Conservation (phyloP, 2,113 vertebrate species). For the Gobio gobio region DNA sequence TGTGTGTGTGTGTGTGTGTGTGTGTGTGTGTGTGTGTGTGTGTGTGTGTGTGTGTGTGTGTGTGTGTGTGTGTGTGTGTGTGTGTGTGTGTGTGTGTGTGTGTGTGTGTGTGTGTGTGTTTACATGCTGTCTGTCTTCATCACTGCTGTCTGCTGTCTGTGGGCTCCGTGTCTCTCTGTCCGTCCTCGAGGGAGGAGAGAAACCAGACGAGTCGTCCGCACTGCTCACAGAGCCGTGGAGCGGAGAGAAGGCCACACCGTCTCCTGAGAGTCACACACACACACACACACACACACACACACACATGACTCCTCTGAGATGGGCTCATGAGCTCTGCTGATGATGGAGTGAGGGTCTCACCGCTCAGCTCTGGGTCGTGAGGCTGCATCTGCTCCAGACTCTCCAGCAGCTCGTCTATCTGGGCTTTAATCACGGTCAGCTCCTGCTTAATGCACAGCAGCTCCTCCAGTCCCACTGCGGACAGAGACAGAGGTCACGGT, state of each 20-base stretch:
- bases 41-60: no score
- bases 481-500: no score
- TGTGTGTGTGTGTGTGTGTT: neutral
- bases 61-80: no score
- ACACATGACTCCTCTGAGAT: neutral
- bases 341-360: conserved; percentile 48
- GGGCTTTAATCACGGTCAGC: conserved; percentile 82
- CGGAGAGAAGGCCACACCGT: conserved; percentile 59
- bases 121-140: conserved; percentile 64
- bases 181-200: conserved; percentile 37
- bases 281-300: no score
- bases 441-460: conserved; percentile 78
- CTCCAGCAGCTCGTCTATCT: conserved; percentile 82
- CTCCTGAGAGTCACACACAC: conserved; percentile 38
- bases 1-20: no score
- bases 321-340: neutral
- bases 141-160: conserved; percentile 65
- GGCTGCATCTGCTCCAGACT: conserved; percentile 80
- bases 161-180: conserved; percentile 42
- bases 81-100: neutral
- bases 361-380: conserved; percentile 63
- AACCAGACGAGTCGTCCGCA: conserved; percentile 57
- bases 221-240: conserved; percentile 66
- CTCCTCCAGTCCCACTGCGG: conserved; percentile 74
- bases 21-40: no score